Base-by-base conservation (phyloP, 2,113 vertebrate species). In the Cercopithecus mona region DNA sequence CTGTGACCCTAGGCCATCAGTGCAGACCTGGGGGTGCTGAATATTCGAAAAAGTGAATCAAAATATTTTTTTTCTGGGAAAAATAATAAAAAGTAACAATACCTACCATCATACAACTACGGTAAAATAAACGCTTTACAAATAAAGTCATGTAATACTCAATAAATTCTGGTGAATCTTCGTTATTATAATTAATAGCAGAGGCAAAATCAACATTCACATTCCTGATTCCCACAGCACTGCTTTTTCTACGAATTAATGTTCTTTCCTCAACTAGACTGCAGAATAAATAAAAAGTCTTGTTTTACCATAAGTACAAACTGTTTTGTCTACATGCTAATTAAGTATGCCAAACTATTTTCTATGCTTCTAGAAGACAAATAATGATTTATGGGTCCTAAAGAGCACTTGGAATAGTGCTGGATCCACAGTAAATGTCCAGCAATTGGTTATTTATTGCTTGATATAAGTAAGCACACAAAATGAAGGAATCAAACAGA, bases 31-130 rank as follows among this genome's bases (percentile, higher is more conserved):
- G 10, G 6, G 66, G 40, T 23, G 35, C 9, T 81, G 32, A 81
- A 93, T 3, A 85, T 55, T n/a, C 83, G n/a, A 75, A 93, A 88
- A 70, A 81, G 61, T 25, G 70, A 48, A 59, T 9, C 79, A 48
- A 80, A 70, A 45, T 72, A 18, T 57, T 75, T 97, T 64, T 97
- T 97, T 88, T 4, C 40, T 80, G 13, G 75, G 18, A 90, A 94
- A 43, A 88, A 94, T 32, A 88, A 66, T 0, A 61, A 23, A 91
- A 61, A 85, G 8, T 82, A 82, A 79, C 30, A 85, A 55, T 45
- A 78, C 16, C 10, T 38, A 68, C 18, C 30, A 57, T 23, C 27
- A 59, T 14, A 32, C 0, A 80, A 4, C 40, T 59, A 73, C 1
- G 27, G 27, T 18, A 35, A 89, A 55, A 55, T 35, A 88, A 83